Percentiles rank a stretch among this genome's conserved stretches.
These are phyloP conservation scores for Drosophila sucinea DNA, from an alignment of 1,140 invertebrate species.

Conservation along the genomic window DNA sequence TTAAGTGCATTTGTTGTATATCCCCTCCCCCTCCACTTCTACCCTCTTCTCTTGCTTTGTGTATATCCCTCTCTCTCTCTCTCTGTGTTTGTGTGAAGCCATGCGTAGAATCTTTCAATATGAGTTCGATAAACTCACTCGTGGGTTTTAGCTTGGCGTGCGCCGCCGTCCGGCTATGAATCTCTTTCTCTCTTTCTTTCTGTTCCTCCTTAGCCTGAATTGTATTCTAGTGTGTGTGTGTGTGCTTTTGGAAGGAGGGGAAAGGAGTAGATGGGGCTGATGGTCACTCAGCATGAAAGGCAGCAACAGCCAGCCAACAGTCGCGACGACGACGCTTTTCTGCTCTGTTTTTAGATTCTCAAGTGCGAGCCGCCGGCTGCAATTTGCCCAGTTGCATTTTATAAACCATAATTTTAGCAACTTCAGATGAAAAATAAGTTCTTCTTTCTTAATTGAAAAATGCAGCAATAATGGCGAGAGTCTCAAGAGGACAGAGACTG, in stretches of 20 bases:
- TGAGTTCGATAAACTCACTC: conserved; percentile 79
- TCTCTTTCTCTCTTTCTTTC: conserved; percentile 14
- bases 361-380: conserved; percentile 61
- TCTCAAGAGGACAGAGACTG: conserved; percentile 39
- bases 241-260: neutral
- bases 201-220: conserved; percentile 33
- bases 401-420: conserved; percentile 45
- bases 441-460: conserved; percentile 47
- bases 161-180: conserved; percentile 49
- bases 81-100: conserved; percentile 57
- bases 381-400: conserved; percentile 68
- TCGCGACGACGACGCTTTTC: conserved; percentile 25
- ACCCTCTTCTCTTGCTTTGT: conserved; percentile 22
- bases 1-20: conserved; percentile 44
- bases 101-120: conserved; percentile 81
- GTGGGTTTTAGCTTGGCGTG: conserved; percentile 73
- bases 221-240: conserved; percentile 4
- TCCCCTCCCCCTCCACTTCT: conserved; percentile 1
- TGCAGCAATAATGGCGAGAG: conserved; percentile 27
- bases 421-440: conserved; percentile 18
- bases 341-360: conserved; percentile 62
- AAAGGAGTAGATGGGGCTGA: conserved; percentile 35
- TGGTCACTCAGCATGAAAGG: conserved; percentile 78
- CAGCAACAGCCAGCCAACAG: conserved; percentile 29
- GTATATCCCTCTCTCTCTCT: conserved; percentile 20